phyloP scores from a whole-genome alignment of 2,113 vertebrate species.

The Archilochus colubris region DNA sequence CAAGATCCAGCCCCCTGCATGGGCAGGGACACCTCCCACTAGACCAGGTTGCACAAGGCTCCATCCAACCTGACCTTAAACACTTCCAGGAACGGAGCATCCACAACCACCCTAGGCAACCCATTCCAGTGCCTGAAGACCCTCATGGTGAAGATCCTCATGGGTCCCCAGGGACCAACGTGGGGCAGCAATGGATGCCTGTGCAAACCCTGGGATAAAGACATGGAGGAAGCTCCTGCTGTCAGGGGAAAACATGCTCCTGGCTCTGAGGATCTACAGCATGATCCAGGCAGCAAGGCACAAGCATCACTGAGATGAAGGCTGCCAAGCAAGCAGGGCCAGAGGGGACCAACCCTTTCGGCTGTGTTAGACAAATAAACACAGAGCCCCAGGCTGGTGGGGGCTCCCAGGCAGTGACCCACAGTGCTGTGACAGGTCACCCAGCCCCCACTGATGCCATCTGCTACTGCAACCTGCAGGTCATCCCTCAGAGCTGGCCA shows the following conservation, averaged over 20 bases:
- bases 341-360: neutral
- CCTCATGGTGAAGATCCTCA: too few species aligned
- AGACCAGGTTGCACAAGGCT: too few species aligned
- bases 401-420: neutral
- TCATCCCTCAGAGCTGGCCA: neutral
- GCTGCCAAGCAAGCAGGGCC: neutral
- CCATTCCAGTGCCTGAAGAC: too few species aligned
- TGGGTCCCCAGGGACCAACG: fast-evolving
- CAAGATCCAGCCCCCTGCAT: too few species aligned
- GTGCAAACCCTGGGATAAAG: neutral
- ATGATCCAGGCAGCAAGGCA: neutral
- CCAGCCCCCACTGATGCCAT: neutral
- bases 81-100: too few species aligned
- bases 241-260: neutral
- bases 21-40: too few species aligned
- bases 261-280: neutral
- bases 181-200: fast-evolving
- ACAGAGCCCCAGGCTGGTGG: neutral
- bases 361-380: neutral
- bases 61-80: too few species aligned
- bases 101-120: too few species aligned
- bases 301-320: neutral
- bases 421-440: neutral
- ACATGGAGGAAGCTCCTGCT: neutral
- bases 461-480: conserved; percentile 46